Evolutionary conservation across 2,797 vertebrate species (phyloP).

Genomic region (Gadopsis marmoratus): DNA sequence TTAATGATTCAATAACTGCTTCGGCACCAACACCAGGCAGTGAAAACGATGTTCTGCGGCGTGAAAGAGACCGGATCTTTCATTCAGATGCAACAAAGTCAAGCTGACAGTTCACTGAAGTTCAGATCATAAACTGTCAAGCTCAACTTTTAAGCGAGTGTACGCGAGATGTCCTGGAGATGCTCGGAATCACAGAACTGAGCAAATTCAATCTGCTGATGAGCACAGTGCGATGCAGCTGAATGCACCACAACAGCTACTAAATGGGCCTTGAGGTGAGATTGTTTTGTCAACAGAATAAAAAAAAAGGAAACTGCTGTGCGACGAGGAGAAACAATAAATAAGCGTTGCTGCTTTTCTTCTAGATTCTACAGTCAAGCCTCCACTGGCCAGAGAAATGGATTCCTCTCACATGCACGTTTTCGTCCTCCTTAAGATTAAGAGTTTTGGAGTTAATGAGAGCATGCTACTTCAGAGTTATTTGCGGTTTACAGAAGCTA

Average conservation of each 20-base stretch:
- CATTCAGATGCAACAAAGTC: not conserved
- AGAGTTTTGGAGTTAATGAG: conserved; percentile 54
- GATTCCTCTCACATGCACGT: conserved; percentile 49
- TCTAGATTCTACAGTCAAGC: not conserved
- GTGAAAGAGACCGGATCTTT: not conserved
- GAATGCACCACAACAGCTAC: not conserved
- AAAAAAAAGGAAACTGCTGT: not conserved
- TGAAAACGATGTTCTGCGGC: not conserved
- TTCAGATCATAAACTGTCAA: not conserved
- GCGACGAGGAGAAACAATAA: not conserved
- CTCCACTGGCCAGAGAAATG: not conserved
- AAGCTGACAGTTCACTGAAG: not conserved
- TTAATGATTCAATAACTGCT: not conserved
- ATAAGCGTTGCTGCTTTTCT: not conserved
- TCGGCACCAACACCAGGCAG: too few relatives aligned
- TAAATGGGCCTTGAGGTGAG: not conserved
- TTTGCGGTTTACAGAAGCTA: conserved; percentile 55
- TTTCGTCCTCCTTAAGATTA: conserved; percentile 52
- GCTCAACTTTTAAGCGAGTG: not conserved
- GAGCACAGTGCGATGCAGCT: not conserved
- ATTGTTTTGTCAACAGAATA: not conserved
- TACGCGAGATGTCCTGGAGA: not conserved
- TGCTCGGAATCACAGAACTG: not conserved
- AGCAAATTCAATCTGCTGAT: not conserved
- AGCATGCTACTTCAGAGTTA: conserved; percentile 65